phyloP scores from a whole-genome alignment of 2,113 vertebrate genomes.

The Anas platyrhynchos region DNA sequence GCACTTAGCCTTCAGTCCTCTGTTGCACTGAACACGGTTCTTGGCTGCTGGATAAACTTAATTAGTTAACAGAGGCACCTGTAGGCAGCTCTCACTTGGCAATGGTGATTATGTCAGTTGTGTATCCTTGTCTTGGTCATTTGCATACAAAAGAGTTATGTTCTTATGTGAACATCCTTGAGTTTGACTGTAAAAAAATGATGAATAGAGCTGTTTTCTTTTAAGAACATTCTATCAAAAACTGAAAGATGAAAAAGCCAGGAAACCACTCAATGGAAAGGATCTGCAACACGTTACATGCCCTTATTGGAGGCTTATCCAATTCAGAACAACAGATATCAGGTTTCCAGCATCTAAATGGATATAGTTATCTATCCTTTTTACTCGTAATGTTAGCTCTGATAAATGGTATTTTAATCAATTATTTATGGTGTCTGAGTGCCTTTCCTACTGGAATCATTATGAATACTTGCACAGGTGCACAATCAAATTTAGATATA shows the following conservation, averaged over 20 bases:
- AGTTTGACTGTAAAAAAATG: background rate
- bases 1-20: background rate
- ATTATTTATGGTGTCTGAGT: accelerated
- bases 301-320: background rate
- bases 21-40: background rate
- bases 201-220: background rate
- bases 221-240: background rate
- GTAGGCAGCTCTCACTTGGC: background rate
- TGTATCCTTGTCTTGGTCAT: background rate
- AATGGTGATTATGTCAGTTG: accelerated
- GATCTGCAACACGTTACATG: background rate
- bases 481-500: background rate
- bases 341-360: background rate
- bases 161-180: background rate
- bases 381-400: background rate
- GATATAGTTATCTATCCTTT: background rate
- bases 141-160: background rate
- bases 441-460: background rate
- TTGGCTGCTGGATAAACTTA: background rate
- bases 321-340: background rate
- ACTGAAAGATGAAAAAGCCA: background rate
- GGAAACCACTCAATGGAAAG: background rate
- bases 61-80: background rate
- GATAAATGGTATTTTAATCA: background rate
- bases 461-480: background rate